Conservation (phyloP, 2,113 vertebrate genomes). For the Arizona elegans region DNA sequence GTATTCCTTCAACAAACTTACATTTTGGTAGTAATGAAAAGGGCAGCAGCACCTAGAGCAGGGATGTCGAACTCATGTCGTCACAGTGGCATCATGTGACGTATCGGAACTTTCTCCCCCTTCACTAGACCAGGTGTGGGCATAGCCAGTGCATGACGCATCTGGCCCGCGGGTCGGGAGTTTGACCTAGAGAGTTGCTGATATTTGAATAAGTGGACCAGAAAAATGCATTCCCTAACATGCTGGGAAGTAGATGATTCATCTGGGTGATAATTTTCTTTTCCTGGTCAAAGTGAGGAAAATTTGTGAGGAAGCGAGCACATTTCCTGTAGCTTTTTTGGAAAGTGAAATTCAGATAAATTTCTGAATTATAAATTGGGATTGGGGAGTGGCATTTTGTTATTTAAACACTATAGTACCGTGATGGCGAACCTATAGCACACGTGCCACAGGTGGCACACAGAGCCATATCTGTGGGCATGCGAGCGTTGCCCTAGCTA, state of each 20-base stretch:
- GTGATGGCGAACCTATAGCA: no score
- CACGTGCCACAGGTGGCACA: no score
- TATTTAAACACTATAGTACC: not conserved
- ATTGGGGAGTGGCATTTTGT: not conserved
- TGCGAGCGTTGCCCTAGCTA: no score
- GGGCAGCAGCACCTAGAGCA: not conserved
- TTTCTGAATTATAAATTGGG: not conserved
- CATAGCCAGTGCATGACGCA: no score
- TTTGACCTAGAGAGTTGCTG: not conserved
- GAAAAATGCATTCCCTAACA: not conserved
- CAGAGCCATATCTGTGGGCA: no score
- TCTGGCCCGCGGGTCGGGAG: rapidly evolving
- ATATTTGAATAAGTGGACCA: not conserved
- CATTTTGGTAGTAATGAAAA: not conserved
- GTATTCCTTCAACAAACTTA: not conserved
- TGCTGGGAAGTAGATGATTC: not conserved
- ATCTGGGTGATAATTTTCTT: not conserved
- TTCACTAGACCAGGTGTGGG: no score
- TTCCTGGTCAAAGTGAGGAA: not conserved
- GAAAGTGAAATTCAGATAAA: not conserved
- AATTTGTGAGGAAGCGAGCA: not conserved
- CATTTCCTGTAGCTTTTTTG: not conserved
- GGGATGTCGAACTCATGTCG: no score
- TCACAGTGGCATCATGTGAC: no score
- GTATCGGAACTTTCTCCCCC: no score